These are phyloP conservation scores for Palythoa heliodiscus DNA, from an alignment of 92 coral and sea anemone genomes.

Conservation along the genomic window DNA sequence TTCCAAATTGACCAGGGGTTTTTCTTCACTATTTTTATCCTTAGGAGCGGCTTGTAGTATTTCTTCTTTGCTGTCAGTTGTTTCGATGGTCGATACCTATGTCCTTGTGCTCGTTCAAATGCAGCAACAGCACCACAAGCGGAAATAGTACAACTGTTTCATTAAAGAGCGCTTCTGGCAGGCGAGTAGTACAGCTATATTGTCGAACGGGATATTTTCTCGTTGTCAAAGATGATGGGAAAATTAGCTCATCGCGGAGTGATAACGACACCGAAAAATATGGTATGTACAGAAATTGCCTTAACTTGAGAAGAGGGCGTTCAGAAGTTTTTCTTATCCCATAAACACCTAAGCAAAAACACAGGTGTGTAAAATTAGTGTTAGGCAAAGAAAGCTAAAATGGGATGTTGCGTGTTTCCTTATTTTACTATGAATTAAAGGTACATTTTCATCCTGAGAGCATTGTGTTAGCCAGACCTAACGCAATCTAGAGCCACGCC, in stretches of 20 bases:
- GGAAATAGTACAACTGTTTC: background rate
- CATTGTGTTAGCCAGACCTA: no score
- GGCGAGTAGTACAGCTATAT: constrained; percentile 8
- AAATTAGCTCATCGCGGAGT: background rate
- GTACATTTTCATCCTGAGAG: no score
- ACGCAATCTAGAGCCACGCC: no score
- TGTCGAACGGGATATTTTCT: constrained; percentile 30
- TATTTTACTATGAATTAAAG: no score
- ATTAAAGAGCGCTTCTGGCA: background rate
- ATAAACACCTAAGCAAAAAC: background rate
- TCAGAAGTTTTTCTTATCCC: background rate
- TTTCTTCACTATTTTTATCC: background rate
- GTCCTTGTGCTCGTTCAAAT: background rate
- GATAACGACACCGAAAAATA: constrained; percentile 4
- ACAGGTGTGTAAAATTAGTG: background rate
- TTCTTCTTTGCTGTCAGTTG: constrained; percentile 10
- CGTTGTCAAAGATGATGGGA: constrained; percentile 18
- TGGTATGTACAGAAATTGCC: background rate
- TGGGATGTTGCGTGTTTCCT: no score
- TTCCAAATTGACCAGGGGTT: no score
- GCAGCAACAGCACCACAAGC: background rate
- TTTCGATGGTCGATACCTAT: constrained; percentile 4
- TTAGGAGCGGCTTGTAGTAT: background rate
- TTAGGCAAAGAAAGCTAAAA: no score
- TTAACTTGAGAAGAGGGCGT: background rate